Evolutionary conservation across 2,797 vertebrate genomes (phyloP), one percentile per base, ranked within the genome.

Genomic region (Meda fulgida): DNA sequence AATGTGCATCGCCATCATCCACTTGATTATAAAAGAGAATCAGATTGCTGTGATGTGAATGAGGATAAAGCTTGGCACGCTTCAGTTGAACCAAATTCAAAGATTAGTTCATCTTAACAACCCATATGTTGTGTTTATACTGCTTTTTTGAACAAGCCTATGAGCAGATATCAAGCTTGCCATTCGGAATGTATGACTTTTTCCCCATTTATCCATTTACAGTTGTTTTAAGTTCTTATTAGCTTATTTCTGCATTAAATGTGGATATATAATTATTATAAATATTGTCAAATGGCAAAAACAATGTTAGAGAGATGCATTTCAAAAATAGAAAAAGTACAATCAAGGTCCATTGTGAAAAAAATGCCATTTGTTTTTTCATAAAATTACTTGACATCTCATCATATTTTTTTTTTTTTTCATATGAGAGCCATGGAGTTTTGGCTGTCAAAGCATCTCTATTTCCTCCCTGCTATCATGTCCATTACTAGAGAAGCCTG

Each of bases 1-100:
- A 88, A 91, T 91, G 90, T 92, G 91, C 78, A 91, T 94, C 90
- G 90, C 91, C 79, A 60, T 73, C 85, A 84, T 81, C 72, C 88
- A 90, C 91, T 90, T 91, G 89, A 92, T 92, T 92, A 91, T 93
- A 92, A 93, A 93, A 93, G 92, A 89, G 88, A 88, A 87, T 90
- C 91, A 92, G 88, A 90, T 91, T 88, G 85, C 83, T 87, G 91
- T 90, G 92, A 90, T 91, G 87, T 92, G 92, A 92, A 93, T 93
- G 92, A 90, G 86, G 92, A 93, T 90, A 87, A 84, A 53, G 83
- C 88, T 80, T 89, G 87, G 78, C 85, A 79, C 87, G 66, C 84
- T 90, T 55, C n/a, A 91, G 92, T 92, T 90, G 91, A 91, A 92
- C 87, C 89, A 84, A 89, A 87, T 88, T 88, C 85, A 89, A 91